These are phyloP conservation scores for Melierax canorus DNA, from an alignment of 2,113 vertebrate species.

Conservation along the genomic window DNA sequence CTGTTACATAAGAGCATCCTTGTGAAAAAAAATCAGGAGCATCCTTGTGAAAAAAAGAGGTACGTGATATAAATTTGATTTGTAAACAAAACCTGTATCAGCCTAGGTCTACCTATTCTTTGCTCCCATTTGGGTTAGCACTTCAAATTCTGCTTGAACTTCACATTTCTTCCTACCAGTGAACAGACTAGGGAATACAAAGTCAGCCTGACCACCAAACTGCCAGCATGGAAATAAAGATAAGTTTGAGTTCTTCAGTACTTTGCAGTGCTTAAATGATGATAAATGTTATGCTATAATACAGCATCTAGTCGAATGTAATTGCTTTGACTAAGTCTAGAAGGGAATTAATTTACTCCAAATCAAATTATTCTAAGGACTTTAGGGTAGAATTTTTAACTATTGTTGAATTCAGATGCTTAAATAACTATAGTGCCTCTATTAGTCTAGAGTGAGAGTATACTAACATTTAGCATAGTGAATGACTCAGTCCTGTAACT, in stretches of 20 bases:
- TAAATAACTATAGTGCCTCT: background rate
- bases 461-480: background rate
- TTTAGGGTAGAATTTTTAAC: background rate
- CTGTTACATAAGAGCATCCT: background rate
- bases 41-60: background rate
- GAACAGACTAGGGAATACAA: background rate
- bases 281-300: constrained; percentile 26
- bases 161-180: background rate
- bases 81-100: background rate
- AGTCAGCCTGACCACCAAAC: background rate
- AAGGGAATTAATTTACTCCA: constrained; percentile 31
- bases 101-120: background rate
- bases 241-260: background rate
- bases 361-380: constrained; percentile 9
- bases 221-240: constrained; percentile 3
- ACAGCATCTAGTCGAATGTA: background rate
- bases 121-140: background rate
- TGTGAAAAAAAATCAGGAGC: background rate
- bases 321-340: constrained; percentile 31
- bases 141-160: background rate
- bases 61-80: background rate
- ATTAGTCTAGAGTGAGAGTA: background rate
- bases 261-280: background rate
- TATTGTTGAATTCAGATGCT: background rate
- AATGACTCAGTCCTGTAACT: background rate